phyloP scores from a whole-genome alignment of 2,797 vertebrate genomes.

The Threskiornis aethiopicus region DNA sequence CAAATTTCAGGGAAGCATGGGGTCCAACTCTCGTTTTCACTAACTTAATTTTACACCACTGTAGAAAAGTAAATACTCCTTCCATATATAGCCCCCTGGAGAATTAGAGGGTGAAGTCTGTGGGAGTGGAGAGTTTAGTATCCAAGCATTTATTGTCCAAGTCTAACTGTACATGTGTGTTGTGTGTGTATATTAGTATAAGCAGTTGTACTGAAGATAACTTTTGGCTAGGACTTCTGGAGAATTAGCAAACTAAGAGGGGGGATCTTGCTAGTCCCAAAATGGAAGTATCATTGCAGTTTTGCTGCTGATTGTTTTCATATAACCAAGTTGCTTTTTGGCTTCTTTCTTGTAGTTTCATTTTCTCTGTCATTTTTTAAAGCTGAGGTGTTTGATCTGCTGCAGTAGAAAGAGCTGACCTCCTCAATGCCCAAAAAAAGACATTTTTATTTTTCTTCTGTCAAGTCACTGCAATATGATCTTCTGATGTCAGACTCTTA shows the following conservation, averaged over 20 bases:
- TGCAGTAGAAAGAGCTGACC: not conserved
- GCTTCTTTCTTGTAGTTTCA: not conserved
- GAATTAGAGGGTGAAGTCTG: not conserved
- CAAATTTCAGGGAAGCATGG: not conserved
- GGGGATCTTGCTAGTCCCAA: not conserved
- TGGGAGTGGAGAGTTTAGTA: not conserved
- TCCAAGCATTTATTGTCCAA: not conserved
- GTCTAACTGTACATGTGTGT: not conserved
- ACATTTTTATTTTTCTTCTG: not conserved
- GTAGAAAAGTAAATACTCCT: not conserved
- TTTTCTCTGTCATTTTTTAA: slow-evolving; percentile 12
- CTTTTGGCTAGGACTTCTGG: not conserved
- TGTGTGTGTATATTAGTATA: not conserved
- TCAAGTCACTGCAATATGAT: not conserved
- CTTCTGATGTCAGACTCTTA: not conserved
- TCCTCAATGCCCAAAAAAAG: not conserved
- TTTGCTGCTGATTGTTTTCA: slow-evolving; percentile 1
- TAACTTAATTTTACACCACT: not conserved
- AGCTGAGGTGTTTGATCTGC: not conserved
- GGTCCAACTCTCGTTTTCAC: not conserved
- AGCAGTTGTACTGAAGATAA: not conserved
- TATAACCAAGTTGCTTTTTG: not conserved
- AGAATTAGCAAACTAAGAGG: not conserved
- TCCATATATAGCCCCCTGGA: not conserved
- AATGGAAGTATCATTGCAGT: not conserved